These are phyloP conservation scores for Heliconius charithonia DNA, from an alignment of 2,888 invertebrate species.

Conservation along the genomic window DNA sequence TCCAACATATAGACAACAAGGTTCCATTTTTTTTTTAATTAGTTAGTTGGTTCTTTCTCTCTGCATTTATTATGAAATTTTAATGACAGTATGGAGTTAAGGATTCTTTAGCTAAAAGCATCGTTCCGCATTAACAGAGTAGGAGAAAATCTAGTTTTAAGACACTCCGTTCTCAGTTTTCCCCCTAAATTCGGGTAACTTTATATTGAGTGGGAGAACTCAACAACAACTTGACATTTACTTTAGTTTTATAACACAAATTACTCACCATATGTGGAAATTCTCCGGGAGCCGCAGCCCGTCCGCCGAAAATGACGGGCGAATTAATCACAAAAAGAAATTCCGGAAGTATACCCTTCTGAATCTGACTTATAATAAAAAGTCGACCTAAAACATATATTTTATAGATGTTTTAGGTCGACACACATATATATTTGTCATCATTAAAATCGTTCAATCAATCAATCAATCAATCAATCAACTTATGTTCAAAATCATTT, in stretches of 20 bases:
- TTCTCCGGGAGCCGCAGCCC: constrained; percentile 55
- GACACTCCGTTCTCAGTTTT: too few relatives aligned
- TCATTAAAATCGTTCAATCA: too few relatives aligned
- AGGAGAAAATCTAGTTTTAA: too few relatives aligned
- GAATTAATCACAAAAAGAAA: constrained; percentile 42
- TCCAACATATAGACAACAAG: too few relatives aligned
- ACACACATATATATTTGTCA: neutral
- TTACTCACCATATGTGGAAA: constrained; percentile 65
- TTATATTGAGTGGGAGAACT: neutral
- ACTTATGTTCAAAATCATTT: neutral
- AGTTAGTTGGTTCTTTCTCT: too few relatives aligned
- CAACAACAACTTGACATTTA: neutral
- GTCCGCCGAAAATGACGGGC: constrained; percentile 54
- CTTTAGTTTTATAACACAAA: neutral
- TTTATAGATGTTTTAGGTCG: too few relatives aligned
- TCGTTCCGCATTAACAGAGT: too few relatives aligned
- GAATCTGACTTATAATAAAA: constrained; percentile 41
- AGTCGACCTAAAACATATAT: constrained; percentile 39
- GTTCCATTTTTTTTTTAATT: too few relatives aligned
- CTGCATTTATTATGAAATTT: too few relatives aligned
- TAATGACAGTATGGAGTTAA: too few relatives aligned
- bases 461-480: too few relatives aligned
- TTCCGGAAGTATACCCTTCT: constrained; percentile 40
- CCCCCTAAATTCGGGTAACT: neutral
- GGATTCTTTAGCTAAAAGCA: too few relatives aligned